Percentiles rank a stretch among this genome's conserved stretches.
These are phyloP conservation scores for Trachemys scripta DNA, from an alignment of 2,113 vertebrate species.

Conservation along the genomic window DNA sequence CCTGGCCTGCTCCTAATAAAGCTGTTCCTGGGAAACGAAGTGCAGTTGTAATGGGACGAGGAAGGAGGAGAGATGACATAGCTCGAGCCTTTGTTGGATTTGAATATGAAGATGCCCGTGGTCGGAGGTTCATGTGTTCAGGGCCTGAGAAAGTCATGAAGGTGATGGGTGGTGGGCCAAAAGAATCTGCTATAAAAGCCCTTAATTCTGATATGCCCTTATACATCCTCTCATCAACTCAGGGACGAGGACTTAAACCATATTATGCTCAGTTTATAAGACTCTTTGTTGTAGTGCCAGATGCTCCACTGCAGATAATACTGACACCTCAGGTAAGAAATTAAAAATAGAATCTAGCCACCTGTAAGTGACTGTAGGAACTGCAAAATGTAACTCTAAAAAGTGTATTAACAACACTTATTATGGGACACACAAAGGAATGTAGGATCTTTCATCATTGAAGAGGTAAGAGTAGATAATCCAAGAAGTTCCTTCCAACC, in stretches of 20 bases:
- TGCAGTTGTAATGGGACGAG: conserved; percentile 87
- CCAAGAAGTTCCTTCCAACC: not conserved
- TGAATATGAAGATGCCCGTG: conserved; percentile 95
- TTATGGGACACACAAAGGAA: not conserved
- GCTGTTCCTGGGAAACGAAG: conserved; percentile 89
- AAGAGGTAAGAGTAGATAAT: too few species aligned
- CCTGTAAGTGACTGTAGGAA: not conserved
- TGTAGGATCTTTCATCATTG: not conserved
- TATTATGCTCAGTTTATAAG: conserved; percentile 94
- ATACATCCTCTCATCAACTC: conserved; percentile 93
- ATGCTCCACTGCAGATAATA: conserved; percentile 92
- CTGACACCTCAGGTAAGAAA: conserved; percentile 92
- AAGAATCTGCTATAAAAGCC: conserved; percentile 92
- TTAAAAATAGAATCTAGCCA: not conserved
- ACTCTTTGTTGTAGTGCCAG: conserved; percentile 95
- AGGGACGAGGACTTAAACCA: conserved; percentile 93
- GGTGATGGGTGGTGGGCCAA: conserved; percentile 93
- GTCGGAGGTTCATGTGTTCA: conserved; percentile 94
- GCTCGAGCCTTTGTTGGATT: conserved; percentile 96
- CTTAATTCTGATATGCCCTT: conserved; percentile 98
- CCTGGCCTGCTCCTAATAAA: conserved; percentile 98
- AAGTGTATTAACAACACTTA: fast-evolving
- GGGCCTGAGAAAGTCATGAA: conserved; percentile 97
- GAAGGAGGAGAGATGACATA: conserved; percentile 92
- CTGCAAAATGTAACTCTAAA: not conserved